Evolutionary conservation across 1,140 invertebrate species (phyloP).

Genomic region (Yoshiicerus persimilis): DNA sequence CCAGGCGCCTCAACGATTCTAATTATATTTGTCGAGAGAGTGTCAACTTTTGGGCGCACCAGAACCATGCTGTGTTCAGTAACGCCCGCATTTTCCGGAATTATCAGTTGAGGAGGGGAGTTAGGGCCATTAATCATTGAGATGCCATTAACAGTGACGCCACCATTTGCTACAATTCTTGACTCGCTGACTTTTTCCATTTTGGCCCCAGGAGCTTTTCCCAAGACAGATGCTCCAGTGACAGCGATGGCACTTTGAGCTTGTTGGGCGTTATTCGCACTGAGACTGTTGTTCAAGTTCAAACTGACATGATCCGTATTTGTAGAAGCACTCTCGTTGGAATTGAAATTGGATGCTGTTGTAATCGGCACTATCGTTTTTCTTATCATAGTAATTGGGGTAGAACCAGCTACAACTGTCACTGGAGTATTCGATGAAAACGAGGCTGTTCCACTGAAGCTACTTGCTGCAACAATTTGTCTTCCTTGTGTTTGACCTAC

Average conservation of each 20-base stretch:
- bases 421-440: background rate
- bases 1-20: conserved; percentile 32
- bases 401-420: conserved; percentile 2
- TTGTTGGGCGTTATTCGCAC: background rate
- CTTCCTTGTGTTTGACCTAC: conserved; percentile 22
- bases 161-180: conserved; percentile 20
- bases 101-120: conserved; percentile 48
- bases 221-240: background rate
- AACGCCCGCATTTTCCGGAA: conserved; percentile 45
- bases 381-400: conserved; percentile 32
- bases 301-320: background rate
- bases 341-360: conserved; percentile 1
- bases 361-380: conserved; percentile 38
- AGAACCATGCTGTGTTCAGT: conserved; percentile 25
- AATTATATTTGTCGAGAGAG: conserved; percentile 39
- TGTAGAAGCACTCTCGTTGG: background rate
- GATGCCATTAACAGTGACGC: conserved; percentile 29
- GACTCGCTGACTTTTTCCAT: background rate
- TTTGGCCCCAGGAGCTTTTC: background rate
- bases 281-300: background rate
- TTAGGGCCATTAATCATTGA: conserved; percentile 39
- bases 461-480: conserved; percentile 28
- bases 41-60: conserved; percentile 43
- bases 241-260: background rate
- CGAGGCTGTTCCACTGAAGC: background rate